phyloP scores from a whole-genome alignment of 2,113 vertebrate species.

The Ceyx cyanopectus region DNA sequence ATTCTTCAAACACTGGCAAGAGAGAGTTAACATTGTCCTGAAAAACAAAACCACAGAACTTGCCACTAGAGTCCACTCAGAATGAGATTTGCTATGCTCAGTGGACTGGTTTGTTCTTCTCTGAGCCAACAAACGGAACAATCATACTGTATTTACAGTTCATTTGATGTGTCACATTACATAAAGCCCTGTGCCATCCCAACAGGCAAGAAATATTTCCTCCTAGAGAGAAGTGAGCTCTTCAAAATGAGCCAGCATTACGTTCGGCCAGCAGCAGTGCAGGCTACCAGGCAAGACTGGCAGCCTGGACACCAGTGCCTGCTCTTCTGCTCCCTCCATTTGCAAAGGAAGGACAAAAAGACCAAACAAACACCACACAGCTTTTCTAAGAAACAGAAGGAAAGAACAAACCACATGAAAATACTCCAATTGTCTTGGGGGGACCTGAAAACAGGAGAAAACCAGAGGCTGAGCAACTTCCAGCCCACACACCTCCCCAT shows the following conservation, averaged over 20 bases:
- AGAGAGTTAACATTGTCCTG: conserved; percentile 96
- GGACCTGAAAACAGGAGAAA: not conserved
- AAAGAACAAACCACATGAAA: not conserved
- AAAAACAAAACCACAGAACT: conserved; percentile 62
- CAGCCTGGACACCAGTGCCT: not conserved
- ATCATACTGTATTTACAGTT: conserved; percentile 45
- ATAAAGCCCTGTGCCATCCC: not conserved
- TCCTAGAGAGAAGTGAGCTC: not conserved
- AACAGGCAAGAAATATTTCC: not conserved
- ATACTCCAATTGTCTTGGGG: not conserved
- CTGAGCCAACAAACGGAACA: conserved; percentile 46
- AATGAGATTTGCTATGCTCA: conserved; percentile 44
- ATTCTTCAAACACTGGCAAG: conserved; percentile 97
- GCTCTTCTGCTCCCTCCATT: not conserved
- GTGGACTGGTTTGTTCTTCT: conserved; percentile 53
- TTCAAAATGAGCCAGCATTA: not conserved
- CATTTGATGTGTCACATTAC: conserved; percentile 34
- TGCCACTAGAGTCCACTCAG: conserved; percentile 48
- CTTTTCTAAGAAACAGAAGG: not conserved
- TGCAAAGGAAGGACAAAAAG: not conserved
- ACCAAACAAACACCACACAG: not conserved
- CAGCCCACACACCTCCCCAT: not conserved
- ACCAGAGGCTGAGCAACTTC: not conserved
- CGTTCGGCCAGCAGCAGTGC: not conserved
- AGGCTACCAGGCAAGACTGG: not conserved